A percentile compares a stretch with the other conserved stretches of the same genome.
Evolutionary conservation across 2,113 vertebrate species (phyloP).

Genomic region (Brachyistius frenatus): DNA sequence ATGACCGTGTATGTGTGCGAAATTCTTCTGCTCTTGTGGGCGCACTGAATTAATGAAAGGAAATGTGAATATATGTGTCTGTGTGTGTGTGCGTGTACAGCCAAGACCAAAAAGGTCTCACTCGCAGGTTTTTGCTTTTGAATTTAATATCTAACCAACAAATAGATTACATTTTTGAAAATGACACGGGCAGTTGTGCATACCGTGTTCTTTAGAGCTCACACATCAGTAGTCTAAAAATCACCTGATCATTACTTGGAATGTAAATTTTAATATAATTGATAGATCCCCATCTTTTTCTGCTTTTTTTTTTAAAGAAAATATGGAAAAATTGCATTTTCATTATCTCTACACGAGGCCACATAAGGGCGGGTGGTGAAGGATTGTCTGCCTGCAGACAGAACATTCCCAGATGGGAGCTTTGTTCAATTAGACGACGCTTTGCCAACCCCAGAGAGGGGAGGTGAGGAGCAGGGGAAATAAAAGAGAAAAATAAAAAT

Average conservation of each 20-base stretch:
- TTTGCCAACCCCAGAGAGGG: conserved; percentile 45
- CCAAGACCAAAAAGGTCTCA: neutral
- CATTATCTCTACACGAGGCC: conserved; percentile 58
- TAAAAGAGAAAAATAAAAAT: neutral
- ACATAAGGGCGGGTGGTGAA: conserved; percentile 59
- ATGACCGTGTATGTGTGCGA: conserved; percentile 1
- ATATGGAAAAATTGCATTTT: conserved; percentile 44
- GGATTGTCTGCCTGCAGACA: conserved; percentile 64
- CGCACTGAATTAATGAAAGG: neutral
- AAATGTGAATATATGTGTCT: neutral
- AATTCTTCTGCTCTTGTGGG: neutral
- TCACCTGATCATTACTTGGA: neutral
- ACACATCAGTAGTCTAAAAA: neutral
- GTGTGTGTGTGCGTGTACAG: neutral
- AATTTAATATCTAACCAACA: conserved; percentile 1
- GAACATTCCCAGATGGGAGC: conserved; percentile 62
- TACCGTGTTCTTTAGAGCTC: neutral
- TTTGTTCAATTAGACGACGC: conserved; percentile 67
- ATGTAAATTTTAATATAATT: conserved; percentile 18
- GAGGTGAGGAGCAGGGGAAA: conserved; percentile 19
- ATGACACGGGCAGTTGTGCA: neutral
- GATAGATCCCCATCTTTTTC: conserved; percentile 10
- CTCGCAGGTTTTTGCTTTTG: conserved; percentile 24
- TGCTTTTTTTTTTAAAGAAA: neutral
- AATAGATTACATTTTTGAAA: neutral